Base-by-base conservation (phyloP, 2,888 invertebrate species). In the Drosophila rellima region DNA sequence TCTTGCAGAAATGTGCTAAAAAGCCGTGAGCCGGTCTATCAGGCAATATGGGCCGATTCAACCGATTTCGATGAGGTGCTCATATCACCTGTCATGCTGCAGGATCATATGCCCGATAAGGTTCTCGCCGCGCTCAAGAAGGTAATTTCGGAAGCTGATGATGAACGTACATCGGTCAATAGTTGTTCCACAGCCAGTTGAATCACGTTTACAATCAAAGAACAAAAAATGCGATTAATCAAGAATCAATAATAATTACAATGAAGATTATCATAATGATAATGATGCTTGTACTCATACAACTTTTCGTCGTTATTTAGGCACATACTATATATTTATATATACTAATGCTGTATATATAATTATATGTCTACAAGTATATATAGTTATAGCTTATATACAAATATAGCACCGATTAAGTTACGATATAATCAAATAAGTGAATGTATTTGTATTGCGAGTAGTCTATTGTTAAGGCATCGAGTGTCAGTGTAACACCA, bases 81-180 rank as follows among this genome's bases (percentile, higher is more conserved):
- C 59, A 96, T 97, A 75, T 97, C 97, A 26, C 97, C 97, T 0
- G 96, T 96, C 54, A 97, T 97, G 97, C 94, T 97, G 70, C 96
- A 97, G 92, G 97, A 97, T 92, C 97, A 97, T 92, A 97, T 97
- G 97, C 97, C 97, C 31, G 97, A 97, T 91, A 96, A 95, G 91
- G 96, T 97, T 65, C 93, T 97, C 81, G 95, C 96, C 73, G 97
- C 97, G 29, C 94, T 97, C 72, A 95, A 96, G 93, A 96, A 97
- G 96, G 97, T 97, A 95, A 93, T 94, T 82, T 70, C 82, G 69
- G 89, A 83, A 61, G 74, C 79, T 37, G 84, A 83, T 70, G 90
- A 87, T 65, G 91, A 90, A 70, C 88, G 80, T 79, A 78, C 87
- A 68, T 86, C 91, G 73, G 68, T 80, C 59, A 81, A 86, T 80